These are phyloP conservation scores for Xestobium rufovillosum DNA, from an alignment of 2,888 invertebrate genomes.

Conservation along the genomic window DNA sequence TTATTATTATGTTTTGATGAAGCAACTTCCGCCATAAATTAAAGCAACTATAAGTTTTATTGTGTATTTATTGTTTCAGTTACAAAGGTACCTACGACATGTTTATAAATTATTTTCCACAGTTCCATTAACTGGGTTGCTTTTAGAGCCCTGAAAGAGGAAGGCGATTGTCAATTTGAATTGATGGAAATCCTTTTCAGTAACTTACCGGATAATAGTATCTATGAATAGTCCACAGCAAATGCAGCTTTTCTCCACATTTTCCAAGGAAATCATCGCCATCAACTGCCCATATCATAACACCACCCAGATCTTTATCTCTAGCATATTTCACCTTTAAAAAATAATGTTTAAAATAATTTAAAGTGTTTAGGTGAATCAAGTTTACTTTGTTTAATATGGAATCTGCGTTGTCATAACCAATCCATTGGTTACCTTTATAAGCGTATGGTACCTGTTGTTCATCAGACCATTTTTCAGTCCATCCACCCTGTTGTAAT, in stretches of 20 bases:
- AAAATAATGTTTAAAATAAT: too few relatives aligned
- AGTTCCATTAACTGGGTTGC: too few relatives aligned
- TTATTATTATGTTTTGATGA: too few relatives aligned
- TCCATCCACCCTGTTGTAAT: conserved; percentile 48
- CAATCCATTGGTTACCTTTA: conserved; percentile 57
- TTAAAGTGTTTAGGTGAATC: not conserved
- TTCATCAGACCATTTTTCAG: conserved; percentile 44
- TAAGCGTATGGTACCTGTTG: conserved; percentile 58
- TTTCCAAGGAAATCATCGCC: conserved; percentile 65
- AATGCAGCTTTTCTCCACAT: conserved; percentile 53
- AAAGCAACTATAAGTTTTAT: too few relatives aligned
- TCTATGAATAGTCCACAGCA: conserved; percentile 56
- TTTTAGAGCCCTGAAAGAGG: too few relatives aligned
- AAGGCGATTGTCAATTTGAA: too few relatives aligned
- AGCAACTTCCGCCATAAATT: too few relatives aligned
- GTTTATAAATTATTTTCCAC: too few relatives aligned
- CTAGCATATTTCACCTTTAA: conserved; percentile 43
- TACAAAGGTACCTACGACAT: too few relatives aligned
- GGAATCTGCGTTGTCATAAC: conserved; percentile 56
- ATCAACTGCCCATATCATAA: conserved; percentile 76
- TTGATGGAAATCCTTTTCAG: too few relatives aligned
- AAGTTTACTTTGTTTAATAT: conserved; percentile 45
- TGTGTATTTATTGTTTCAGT: too few relatives aligned
- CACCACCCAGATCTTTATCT: conserved; percentile 48
- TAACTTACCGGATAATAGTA: too few relatives aligned